Conservation (phyloP, 2,113 vertebrate genomes). For the Aegotheles bennettii region DNA sequence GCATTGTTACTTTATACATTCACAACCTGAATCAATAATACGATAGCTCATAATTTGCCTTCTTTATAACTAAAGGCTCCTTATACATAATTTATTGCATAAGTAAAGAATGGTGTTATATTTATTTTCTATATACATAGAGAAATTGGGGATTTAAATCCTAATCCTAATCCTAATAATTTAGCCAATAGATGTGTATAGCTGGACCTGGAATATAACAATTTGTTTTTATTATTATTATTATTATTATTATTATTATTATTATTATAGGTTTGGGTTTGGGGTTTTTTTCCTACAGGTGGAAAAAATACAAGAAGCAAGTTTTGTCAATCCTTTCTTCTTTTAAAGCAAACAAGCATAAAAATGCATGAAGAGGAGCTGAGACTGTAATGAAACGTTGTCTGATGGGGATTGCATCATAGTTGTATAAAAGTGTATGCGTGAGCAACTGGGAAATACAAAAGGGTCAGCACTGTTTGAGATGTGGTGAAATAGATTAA, state of each 20-base stretch:
- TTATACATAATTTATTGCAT: not conserved
- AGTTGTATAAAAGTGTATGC: not conserved
- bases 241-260: not conserved
- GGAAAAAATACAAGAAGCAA: not conserved
- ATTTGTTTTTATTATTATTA: not conserved
- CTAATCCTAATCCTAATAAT: no score
- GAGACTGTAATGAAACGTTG: not conserved
- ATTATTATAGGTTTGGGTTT: not conserved
- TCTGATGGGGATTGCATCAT: not conserved
- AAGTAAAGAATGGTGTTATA: not conserved
- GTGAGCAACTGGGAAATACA: not conserved
- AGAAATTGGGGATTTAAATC: not conserved
- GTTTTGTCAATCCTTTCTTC: not conserved
- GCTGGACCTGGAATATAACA: not conserved
- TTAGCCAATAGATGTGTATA: not conserved
- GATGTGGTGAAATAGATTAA: not conserved
- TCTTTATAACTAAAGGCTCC: not conserved
- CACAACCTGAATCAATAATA: not conserved
- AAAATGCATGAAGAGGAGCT: not conserved
- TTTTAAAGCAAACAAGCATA: not conserved
- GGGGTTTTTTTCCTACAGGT: fast-evolving
- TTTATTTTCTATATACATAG: not conserved
- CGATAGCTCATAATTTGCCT: not conserved
- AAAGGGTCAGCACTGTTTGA: not conserved
- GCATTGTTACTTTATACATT: not conserved